phyloP scores from a whole-genome alignment of 2,113 vertebrate species.

The Thermophis baileyi region DNA sequence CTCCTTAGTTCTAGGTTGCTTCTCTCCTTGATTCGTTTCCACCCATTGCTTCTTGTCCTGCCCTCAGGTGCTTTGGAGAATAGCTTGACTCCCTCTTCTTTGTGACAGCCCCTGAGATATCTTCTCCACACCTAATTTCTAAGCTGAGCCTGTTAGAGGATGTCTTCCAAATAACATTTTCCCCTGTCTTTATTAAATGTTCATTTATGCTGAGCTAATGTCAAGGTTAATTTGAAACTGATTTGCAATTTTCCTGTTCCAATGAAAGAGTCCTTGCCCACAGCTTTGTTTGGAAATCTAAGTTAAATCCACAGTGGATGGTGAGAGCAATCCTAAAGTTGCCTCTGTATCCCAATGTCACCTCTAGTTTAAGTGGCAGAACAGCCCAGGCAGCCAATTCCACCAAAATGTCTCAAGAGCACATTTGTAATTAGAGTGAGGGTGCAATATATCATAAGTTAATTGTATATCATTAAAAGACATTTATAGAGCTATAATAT shows the following conservation, averaged over 20 bases:
- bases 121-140: neutral
- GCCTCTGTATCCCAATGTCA: neutral
- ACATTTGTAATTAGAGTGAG: neutral
- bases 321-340: conserved; percentile 11
- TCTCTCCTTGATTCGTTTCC: too few relatives aligned
- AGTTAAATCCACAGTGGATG: conserved; percentile 21
- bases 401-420: rapidly evolving
- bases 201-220: neutral
- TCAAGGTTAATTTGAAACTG: conserved; percentile 27
- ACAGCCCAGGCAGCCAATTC: neutral
- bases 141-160: neutral
- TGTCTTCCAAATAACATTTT: neutral
- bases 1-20: too few relatives aligned
- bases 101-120: too few relatives aligned
- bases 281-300: conserved; percentile 47
- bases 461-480: neutral
- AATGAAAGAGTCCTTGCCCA: conserved; percentile 6
- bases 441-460: rapidly evolving
- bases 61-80: too few relatives aligned
- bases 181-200: neutral
- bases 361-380: conserved; percentile 7
- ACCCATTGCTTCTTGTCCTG: too few relatives aligned
- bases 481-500: neutral
- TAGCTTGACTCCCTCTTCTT: too few relatives aligned
- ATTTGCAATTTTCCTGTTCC: neutral